A percentile compares a stretch with the other conserved stretches of the same genome.
Evolutionary conservation across 2,888 invertebrate species (phyloP).

Genomic region (Tyria jacobaeae): DNA sequence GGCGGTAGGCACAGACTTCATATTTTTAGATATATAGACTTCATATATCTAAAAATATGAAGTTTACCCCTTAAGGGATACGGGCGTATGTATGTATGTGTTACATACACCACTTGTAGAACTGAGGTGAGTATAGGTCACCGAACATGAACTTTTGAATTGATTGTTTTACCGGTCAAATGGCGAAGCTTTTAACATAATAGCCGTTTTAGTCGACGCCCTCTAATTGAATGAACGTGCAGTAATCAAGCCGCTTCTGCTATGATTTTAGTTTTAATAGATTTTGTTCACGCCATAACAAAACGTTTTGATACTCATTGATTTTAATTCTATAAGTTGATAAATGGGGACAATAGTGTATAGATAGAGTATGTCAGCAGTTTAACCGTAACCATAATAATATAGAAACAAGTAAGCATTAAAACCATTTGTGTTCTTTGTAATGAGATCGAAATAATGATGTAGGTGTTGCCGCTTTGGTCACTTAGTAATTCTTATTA

Average conservation of each 20-base stretch:
- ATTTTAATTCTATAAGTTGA: slow-evolving; percentile 43
- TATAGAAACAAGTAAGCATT: background rate
- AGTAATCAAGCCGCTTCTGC: slow-evolving; percentile 62
- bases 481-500: no score
- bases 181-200: slow-evolving; percentile 57
- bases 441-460: background rate
- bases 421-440: background rate
- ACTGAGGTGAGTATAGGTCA: no score
- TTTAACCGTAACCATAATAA: background rate
- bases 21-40: no score
- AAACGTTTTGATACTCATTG: slow-evolving; percentile 52
- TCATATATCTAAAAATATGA: no score
- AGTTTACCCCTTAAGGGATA: no score
- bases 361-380: background rate
- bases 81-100: no score
- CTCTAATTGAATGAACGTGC: slow-evolving; percentile 64
- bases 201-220: slow-evolving; percentile 57
- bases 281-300: slow-evolving; percentile 60
- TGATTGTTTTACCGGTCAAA: slow-evolving; percentile 27
- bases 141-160: slow-evolving; percentile 15
- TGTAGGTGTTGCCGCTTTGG: no score
- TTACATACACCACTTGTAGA: no score
- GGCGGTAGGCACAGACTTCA: no score
- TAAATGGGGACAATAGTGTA: slow-evolving; percentile 10
- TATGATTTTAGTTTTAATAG: slow-evolving; percentile 68